phyloP scores from a whole-genome alignment of 2,797 vertebrate species.

The Ctenopoma kingsleyae region DNA sequence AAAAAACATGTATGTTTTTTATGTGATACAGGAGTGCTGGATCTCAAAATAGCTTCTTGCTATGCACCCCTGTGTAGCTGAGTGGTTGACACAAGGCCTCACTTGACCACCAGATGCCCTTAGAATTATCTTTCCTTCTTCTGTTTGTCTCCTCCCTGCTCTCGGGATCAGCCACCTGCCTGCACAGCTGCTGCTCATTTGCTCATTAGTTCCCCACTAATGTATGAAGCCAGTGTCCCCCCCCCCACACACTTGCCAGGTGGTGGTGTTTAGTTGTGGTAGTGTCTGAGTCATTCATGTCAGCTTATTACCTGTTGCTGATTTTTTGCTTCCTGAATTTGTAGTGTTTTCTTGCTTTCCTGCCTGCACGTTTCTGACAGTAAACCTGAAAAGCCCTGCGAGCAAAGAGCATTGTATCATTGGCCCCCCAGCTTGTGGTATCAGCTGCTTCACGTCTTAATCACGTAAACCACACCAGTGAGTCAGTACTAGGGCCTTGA shows the following conservation, averaged over 20 bases:
- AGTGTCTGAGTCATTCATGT: slow-evolving; percentile 17
- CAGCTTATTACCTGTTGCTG: slow-evolving; percentile 45
- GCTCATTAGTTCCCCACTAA: slow-evolving; percentile 49
- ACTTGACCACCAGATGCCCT: slow-evolving; percentile 40
- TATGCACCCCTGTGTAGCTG: not conserved
- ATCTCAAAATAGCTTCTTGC: slow-evolving; percentile 2
- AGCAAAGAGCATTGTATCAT: slow-evolving; percentile 27
- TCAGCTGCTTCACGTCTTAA: not conserved
- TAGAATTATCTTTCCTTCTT: not conserved
- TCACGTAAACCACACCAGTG: not conserved
- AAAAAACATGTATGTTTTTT: slow-evolving; percentile 31
- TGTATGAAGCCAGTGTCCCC: slow-evolving; percentile 10
- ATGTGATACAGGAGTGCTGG: slow-evolving; percentile 18
- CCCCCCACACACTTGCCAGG: slow-evolving; percentile 26
- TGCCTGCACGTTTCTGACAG: slow-evolving; percentile 16
- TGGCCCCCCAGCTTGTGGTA: slow-evolving; percentile 9
- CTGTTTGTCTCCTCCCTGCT: slow-evolving; percentile 36
- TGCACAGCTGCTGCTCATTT: slow-evolving; percentile 60
- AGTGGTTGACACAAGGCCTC: slow-evolving; percentile 31
- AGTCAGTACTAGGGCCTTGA: not conserved
- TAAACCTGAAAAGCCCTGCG: slow-evolving; percentile 10
- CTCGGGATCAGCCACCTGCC: slow-evolving; percentile 54
- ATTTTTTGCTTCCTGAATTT: slow-evolving; percentile 31
- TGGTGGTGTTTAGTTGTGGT: slow-evolving; percentile 20
- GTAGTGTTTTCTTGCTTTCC: slow-evolving; percentile 24